Percentiles rank a stretch among this genome's conserved stretches.
Evolutionary conservation across 2,888 invertebrate genomes (phyloP).

Genomic region (Ptilodon capucinus): DNA sequence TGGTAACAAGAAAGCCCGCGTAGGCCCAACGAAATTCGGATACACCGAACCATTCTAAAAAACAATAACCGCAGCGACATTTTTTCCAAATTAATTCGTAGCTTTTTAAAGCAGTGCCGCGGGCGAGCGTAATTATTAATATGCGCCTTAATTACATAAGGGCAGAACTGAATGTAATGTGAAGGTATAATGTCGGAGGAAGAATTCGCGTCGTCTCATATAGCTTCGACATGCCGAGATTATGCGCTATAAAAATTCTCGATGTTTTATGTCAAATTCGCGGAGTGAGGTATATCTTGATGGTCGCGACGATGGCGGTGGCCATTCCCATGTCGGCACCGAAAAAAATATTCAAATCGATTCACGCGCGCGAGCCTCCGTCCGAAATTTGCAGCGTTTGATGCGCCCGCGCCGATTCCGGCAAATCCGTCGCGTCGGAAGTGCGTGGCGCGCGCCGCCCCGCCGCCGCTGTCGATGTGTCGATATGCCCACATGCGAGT

Average conservation of each 20-base stretch:
- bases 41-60: conserved; percentile 70
- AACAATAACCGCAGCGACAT: conserved; percentile 67
- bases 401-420: conserved; percentile 82
- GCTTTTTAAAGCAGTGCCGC: conserved; percentile 52
- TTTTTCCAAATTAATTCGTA: conserved; percentile 78
- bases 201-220: conserved; percentile 45
- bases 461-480: conserved; percentile 65
- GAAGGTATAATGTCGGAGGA: conserved; percentile 58
- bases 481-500: conserved; percentile 73
- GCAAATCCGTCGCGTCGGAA: conserved; percentile 83
- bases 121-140: conserved; percentile 66
- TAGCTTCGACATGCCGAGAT: conserved; percentile 61
- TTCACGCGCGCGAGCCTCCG: conserved; percentile 77
- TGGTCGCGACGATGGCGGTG: conserved; percentile 42
- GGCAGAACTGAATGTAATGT: conserved; percentile 54
- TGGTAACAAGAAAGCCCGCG: conserved; percentile 75
- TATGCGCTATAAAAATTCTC: conserved; percentile 70
- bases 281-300: conserved; percentile 34
- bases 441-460: conserved; percentile 73
- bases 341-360: conserved; percentile 80
- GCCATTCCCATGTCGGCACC: conserved; percentile 73
- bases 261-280: conserved; percentile 44
- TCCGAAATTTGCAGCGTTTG: conserved; percentile 80
- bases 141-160: conserved; percentile 59
- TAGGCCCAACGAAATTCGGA: conserved; percentile 67